phyloP scores from a whole-genome alignment of 1,140 invertebrate genomes.

The Drosophila lowei region DNA sequence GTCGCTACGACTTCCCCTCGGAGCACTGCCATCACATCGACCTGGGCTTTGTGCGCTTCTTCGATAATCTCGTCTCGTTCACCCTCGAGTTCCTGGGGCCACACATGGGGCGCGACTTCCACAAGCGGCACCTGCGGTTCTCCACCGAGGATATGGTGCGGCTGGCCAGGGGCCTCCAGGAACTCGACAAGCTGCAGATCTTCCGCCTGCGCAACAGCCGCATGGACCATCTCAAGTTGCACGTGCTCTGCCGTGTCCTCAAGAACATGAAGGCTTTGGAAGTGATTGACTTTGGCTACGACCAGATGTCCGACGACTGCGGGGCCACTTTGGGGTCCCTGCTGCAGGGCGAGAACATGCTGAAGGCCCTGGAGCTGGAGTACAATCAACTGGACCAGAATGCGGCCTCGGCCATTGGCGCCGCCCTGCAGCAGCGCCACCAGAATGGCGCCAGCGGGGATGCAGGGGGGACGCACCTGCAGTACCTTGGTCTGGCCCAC shows the following conservation, averaged over 20 bases:
- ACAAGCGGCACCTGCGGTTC: constrained; percentile 61
- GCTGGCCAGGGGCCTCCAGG: constrained; percentile 43
- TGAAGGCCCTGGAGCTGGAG: constrained; percentile 57
- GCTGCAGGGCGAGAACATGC: constrained; percentile 28
- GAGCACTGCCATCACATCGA: constrained; percentile 67
- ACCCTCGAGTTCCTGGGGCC: constrained; percentile 68
- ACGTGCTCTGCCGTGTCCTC: constrained; percentile 35
- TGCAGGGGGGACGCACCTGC: constrained; percentile 7
- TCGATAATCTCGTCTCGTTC: constrained; percentile 48
- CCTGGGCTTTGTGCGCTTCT: constrained; percentile 63
- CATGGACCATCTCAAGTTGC: constrained; percentile 55
- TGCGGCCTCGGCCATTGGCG: constrained; percentile 35
- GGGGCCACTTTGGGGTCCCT: constrained; percentile 38
- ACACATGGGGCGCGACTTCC: constrained; percentile 38
- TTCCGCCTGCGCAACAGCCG: constrained; percentile 71
- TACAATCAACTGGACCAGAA: constrained; percentile 43
- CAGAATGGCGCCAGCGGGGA: background rate
- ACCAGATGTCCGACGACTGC: constrained; percentile 62
- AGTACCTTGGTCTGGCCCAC: constrained; percentile 65
- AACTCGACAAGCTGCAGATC: constrained; percentile 43
- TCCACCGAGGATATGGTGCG: constrained; percentile 59
- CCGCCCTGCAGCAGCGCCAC: constrained; percentile 15
- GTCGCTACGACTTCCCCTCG: constrained; percentile 48
- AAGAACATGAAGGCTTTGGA: constrained; percentile 38
- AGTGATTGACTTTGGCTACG: constrained; percentile 64